Evolutionary conservation across 2,888 invertebrate genomes (phyloP), one percentile per base, ranked within the genome.

Genomic region (Gasteruption jaculator): DNA sequence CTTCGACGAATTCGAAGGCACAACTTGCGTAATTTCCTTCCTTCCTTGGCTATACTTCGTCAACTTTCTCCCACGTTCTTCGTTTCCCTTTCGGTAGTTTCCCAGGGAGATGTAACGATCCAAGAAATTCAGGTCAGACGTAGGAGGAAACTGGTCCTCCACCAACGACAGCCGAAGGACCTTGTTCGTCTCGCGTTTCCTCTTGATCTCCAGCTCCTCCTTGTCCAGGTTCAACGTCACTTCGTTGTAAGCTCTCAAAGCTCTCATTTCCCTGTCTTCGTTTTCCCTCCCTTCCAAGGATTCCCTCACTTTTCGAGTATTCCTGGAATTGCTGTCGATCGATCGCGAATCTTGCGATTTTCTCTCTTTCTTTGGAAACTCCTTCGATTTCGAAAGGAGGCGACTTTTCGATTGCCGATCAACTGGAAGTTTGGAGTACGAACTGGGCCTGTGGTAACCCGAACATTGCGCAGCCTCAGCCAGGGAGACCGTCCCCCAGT

Each of bases 181-280:
- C n/a, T n/a, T n/a, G n/a, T n/a, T n/a, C n/a, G n/a, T n/a, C n/a
- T n/a, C n/a, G n/a, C n/a, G n/a, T n/a, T n/a, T n/a, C n/a, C n/a
- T n/a, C n/a, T n/a, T n/a, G n/a, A n/a, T n/a, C n/a, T 54, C 54
- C 32, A 56, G 33, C 14, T 51, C 35, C 16, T 38, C 43, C 26
- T 54, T 57, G 25, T 58, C 41, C 21, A 49, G 41, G 4, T 49
- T 10, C 19, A 62, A 31, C 0, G 61, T 62, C 3, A 49, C 37
- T 25, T 47, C 48, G 32, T 62, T 61, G 38, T 56, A 60, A 11
- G 45, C 47, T 37, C 40, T 53, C 12, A 60, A 39, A 14, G 56
- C 57, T 21, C 45, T 46, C 45, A 58, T 45, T 8, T 56, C 53
- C 6, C 40, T 41, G 5, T 49, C 45, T 29, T 55, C 38, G 41